Evolutionary conservation across 2,113 vertebrate species (phyloP).

Genomic region (Acanthochromis polyacanthus): DNA sequence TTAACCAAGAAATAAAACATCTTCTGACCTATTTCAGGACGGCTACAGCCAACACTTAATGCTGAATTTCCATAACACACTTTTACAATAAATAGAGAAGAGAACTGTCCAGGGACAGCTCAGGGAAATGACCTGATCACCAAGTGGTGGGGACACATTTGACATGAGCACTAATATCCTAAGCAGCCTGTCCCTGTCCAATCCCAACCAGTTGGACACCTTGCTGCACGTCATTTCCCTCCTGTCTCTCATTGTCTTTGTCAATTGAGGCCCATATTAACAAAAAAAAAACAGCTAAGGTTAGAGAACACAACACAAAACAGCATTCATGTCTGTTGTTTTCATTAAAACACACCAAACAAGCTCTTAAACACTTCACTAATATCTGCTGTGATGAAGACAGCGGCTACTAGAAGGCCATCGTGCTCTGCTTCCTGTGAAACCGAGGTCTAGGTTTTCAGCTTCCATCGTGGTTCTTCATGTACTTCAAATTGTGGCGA

Average conservation of each 20-base stretch:
- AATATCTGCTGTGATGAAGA: slow-evolving; percentile 1
- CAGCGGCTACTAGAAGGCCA: background rate
- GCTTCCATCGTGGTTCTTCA: no score
- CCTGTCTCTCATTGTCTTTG: no score
- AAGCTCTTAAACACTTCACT: background rate
- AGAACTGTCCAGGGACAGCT: slow-evolving; percentile 1
- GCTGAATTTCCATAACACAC: background rate
- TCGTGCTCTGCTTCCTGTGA: background rate
- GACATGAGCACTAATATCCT: no score
- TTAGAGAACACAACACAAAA: background rate
- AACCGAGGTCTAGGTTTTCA: background rate
- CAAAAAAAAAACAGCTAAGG: background rate
- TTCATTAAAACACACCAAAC: background rate
- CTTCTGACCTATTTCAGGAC: slow-evolving; percentile 24
- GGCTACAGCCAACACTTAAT: slow-evolving; percentile 19
- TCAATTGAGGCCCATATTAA: no score
- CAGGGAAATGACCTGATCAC: background rate
- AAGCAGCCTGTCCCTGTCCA: no score
- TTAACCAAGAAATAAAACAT: slow-evolving; percentile 30
- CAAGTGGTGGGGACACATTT: no score
- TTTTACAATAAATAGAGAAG: background rate
- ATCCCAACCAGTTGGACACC: no score
- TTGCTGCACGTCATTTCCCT: no score
- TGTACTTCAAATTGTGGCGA: no score
- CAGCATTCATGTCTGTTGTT: background rate